A percentile compares a stretch with the other conserved stretches of the same genome.
Conservation (phyloP, 2,797 vertebrate species). For the Mormyrops attenuatus region DNA sequence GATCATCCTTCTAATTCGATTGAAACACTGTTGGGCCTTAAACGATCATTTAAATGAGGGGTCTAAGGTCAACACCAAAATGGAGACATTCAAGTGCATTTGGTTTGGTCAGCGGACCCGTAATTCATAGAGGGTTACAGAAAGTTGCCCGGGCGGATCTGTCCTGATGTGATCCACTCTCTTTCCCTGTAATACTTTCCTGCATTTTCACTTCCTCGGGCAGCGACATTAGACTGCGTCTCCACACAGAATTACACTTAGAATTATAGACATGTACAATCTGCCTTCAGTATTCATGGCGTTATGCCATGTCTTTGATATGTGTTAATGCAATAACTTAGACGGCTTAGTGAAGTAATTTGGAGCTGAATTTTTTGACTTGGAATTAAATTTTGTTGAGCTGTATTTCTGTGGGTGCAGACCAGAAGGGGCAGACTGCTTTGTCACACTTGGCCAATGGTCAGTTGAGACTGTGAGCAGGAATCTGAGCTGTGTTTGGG, state of each 20-base stretch:
- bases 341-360: not conserved
- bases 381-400: not conserved
- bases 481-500: not conserved
- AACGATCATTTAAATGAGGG: not conserved
- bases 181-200: not conserved
- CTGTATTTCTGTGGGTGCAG: not conserved
- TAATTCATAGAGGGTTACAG: not conserved
- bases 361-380: not conserved
- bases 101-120: constrained; percentile 4
- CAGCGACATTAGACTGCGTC: not conserved
- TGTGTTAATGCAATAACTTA: not conserved
- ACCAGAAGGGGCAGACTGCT: not conserved
- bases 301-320: not conserved
- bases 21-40: not conserved
- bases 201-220: not conserved
- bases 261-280: not conserved
- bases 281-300: not conserved
- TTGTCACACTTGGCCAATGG: not conserved
- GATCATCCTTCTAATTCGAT: not conserved
- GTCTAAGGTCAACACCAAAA: not conserved
- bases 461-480: not conserved
- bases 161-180: not conserved
- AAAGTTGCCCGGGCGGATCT: not conserved
- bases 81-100: not conserved
- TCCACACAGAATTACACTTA: not conserved